A percentile compares a stretch with the other conserved stretches of the same genome.
Conservation (phyloP, 2,888 invertebrate species). For the Allygus modestus region DNA sequence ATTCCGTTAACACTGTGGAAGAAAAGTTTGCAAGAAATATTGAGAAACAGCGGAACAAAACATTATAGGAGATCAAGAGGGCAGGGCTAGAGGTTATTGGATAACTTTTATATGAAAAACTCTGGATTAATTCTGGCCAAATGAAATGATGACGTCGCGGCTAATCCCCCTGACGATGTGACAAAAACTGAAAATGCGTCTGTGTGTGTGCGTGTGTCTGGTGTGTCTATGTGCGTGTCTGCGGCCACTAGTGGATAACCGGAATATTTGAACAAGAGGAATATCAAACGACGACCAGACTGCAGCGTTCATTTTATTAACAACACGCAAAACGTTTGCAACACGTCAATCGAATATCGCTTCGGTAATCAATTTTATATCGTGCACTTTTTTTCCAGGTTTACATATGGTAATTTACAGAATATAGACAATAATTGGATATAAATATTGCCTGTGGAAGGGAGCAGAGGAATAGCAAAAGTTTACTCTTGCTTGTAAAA, state of each 20-base stretch:
- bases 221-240: not conserved
- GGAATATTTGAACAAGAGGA: conserved; percentile 55
- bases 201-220: not conserved
- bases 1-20: not conserved
- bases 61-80: conserved; percentile 43
- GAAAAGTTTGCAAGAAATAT: conserved; percentile 34
- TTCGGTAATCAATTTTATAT: not conserved
- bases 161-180: conserved; percentile 45
- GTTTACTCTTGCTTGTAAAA: too few relatives aligned
- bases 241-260: not conserved
- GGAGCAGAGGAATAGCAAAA: too few relatives aligned
- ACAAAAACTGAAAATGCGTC: conserved; percentile 37
- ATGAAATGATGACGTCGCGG: conserved; percentile 52
- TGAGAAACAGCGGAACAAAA: conserved; percentile 31
- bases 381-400: too few relatives aligned
- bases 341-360: not conserved
- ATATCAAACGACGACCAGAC: conserved; percentile 21
- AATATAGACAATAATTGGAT: too few relatives aligned
- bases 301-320: conserved; percentile 8
- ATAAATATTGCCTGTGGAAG: too few relatives aligned
- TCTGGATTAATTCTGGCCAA: conserved; percentile 53
- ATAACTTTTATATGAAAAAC: conserved; percentile 58
- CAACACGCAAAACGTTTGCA: not conserved
- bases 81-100: conserved; percentile 38
- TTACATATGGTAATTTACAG: too few relatives aligned